A percentile compares a stretch with the other conserved stretches of the same genome.
Conservation (phyloP, 2,888 invertebrate species). For the Drepanosiphum platanoidis region DNA sequence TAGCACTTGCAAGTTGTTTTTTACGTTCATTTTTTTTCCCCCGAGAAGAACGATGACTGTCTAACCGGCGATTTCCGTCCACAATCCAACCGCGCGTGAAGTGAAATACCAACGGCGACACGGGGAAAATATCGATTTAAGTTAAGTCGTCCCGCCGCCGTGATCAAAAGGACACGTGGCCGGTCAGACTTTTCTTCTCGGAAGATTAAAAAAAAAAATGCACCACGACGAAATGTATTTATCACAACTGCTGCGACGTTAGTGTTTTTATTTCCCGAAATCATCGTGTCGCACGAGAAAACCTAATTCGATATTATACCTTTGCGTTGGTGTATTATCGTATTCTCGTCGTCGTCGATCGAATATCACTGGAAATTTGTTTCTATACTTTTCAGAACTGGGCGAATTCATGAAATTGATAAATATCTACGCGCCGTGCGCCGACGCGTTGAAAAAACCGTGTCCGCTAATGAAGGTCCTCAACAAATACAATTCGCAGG, state of each 20-base stretch:
- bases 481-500: not conserved
- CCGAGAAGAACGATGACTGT: not conserved
- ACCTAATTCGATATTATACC: too few species aligned
- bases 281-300: too few species aligned
- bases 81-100: not conserved
- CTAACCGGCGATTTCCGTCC: not conserved
- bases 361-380: not conserved
- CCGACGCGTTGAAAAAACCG: not conserved
- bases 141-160: too few species aligned
- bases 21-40: not conserved
- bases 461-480: slow-evolving; percentile 8
- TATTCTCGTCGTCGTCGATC: not conserved
- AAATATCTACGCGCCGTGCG: slow-evolving; percentile 25
- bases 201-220: not conserved
- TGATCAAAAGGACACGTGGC: not conserved
- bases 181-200: not conserved
- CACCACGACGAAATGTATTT: not conserved
- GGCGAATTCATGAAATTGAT: slow-evolving; percentile 18
- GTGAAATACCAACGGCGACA: not conserved
- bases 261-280: too few species aligned
- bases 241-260: not conserved
- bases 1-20: not conserved
- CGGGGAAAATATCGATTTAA: not conserved
- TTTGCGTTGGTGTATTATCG: not conserved
- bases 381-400: slow-evolving; percentile 8